Percentiles rank a stretch among this genome's conserved stretches.
Conservation (phyloP, 2,888 invertebrate species). For the Lasioglossum leucozonium region DNA sequence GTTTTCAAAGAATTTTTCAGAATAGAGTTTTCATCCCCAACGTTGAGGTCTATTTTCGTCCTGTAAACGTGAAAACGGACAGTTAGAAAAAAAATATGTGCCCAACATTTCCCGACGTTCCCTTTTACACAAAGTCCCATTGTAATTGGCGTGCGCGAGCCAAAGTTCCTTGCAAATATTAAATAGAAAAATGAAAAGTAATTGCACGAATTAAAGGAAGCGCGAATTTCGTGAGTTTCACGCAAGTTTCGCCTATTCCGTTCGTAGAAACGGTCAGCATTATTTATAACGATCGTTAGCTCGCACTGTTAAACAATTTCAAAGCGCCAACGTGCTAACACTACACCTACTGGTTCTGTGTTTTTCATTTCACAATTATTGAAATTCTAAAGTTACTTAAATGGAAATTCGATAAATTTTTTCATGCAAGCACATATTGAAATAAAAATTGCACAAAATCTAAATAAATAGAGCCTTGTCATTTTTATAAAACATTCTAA, state of each 20-base stretch:
- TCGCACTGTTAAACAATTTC: too few relatives aligned
- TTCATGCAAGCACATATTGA: too few relatives aligned
- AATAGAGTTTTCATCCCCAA: background rate
- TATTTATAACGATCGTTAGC: background rate
- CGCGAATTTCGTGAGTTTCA: background rate
- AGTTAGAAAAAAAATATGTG: background rate
- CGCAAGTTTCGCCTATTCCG: background rate
- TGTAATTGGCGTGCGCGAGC: background rate
- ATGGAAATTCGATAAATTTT: too few relatives aligned
- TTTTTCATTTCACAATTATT: too few relatives aligned
- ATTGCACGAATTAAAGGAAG: background rate
- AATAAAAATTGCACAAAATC: too few relatives aligned
- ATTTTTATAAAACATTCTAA: too few relatives aligned
- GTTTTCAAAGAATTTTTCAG: background rate
- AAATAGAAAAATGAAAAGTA: background rate
- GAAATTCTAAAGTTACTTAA: too few relatives aligned
- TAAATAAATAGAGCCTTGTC: too few relatives aligned
- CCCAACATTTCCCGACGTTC: background rate
- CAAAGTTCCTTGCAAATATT: background rate
- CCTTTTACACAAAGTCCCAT: background rate
- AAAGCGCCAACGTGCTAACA: too few relatives aligned
- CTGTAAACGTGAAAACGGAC: background rate
- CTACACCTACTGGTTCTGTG: too few relatives aligned
- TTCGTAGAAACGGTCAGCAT: background rate
- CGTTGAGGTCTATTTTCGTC: background rate